Evolutionary conservation across 2,797 vertebrate genomes (phyloP).

Genomic region (Schizopygopsis pylzovi): DNA sequence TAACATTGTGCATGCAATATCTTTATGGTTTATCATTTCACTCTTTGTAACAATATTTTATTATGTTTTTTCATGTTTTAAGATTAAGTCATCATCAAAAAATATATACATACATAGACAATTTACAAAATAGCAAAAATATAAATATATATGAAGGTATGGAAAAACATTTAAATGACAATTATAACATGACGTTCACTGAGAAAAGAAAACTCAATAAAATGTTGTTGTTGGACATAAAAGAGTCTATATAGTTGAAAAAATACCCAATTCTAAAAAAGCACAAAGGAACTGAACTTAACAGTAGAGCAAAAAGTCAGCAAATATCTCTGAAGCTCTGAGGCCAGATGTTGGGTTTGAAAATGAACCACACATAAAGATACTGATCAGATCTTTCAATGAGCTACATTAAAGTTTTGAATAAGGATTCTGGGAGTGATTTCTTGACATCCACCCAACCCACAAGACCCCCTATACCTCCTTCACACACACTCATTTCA

Average conservation of each 20-base stretch:
- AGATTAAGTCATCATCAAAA: background rate
- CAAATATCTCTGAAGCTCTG: background rate
- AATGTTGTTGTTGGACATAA: background rate
- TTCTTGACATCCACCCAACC: conserved; percentile 24
- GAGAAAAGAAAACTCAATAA: background rate
- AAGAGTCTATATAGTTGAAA: background rate
- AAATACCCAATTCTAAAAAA: background rate
- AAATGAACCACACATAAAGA: conserved; percentile 13
- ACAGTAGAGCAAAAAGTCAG: background rate
- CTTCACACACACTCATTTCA: conserved; percentile 28
- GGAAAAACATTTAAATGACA: background rate
- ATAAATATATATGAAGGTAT: background rate
- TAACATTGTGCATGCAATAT: background rate
- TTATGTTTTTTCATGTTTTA: background rate
- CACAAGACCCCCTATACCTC: conserved; percentile 21
- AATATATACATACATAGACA: background rate
- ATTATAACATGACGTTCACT: background rate
- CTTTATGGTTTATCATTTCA: background rate
- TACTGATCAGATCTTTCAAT: conserved; percentile 20
- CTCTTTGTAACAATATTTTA: background rate
- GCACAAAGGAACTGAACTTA: conserved; percentile 1
- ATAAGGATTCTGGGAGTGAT: conserved; percentile 44
- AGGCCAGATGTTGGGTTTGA: background rate
- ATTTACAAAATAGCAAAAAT: background rate
- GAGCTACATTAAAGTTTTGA: conserved; percentile 6